Base-by-base conservation (phyloP, 2,888 invertebrate species). In the Notocelia uddmanniana region DNA sequence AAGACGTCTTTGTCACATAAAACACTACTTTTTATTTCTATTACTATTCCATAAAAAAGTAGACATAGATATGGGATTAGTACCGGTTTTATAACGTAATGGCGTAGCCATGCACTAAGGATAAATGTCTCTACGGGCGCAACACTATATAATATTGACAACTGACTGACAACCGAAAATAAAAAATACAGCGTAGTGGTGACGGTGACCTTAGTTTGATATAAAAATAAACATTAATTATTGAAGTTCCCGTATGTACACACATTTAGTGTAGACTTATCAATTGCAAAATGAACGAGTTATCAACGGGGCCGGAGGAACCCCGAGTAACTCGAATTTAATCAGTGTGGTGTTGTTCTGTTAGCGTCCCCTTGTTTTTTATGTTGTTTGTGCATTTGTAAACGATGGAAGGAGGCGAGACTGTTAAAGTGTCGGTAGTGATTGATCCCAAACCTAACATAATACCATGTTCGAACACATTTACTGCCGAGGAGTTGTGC, bases 401-500 rank as follows among this genome's bases (percentile, higher is more conserved):
- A 80, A 80, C 77, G 82, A 92, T 93, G 92, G 84, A 91, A 81
- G 84, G 85, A 73, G 85, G 86, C 77, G 91, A 90, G 80, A 87
- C 89, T 79, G 91, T 92, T 60, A 88, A 92, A 78, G 91, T 92
- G 60, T 92, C 91, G 69, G 91, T 93, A 75, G 91, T 92, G 69
- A 89, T 84, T 73, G 91, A 92, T 75, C 86, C 88, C 68, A 81
- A 82, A 58, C 88, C 91, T 45, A 89, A 89, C 76, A 82, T 86
- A 73, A 85, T 89, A 90, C 94, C 84, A 86, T 93, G 93, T 75
- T 88, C 92, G 11, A 88, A 80, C 75, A 85, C 83, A 21, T 83
- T 86, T 73, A 92, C 95, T 48, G 95, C 95, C 34, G 97, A 97
- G 86, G 96, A 97, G 80, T 93, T 97, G 50, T 96, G 97, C 81